phyloP scores from a whole-genome alignment of 2,888 invertebrate species.

The Andrena bicolor region DNA sequence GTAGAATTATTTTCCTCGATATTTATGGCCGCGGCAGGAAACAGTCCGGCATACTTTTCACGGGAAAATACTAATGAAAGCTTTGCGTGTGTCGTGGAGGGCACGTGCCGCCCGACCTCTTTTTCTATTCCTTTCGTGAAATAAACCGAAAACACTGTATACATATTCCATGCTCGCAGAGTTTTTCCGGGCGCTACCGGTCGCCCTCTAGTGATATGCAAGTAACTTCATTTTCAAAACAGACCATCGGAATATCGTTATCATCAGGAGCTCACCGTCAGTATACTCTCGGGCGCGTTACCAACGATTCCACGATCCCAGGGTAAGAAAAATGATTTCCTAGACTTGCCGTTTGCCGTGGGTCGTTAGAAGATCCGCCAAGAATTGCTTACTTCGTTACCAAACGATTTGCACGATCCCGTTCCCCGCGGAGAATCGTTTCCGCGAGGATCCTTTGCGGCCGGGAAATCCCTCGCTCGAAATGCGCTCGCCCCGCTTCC shows the following conservation, averaged over 20 bases:
- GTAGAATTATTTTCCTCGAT: slow-evolving; percentile 43
- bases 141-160: slow-evolving; percentile 33
- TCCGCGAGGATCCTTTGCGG: not conserved
- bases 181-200: not conserved
- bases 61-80: slow-evolving; percentile 39
- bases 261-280: not conserved
- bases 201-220: not conserved
- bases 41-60: slow-evolving; percentile 33
- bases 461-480: not conserved
- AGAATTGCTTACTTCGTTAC: slow-evolving; percentile 25
- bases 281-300: not conserved
- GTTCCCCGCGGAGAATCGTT: not conserved
- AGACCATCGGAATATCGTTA: not conserved
- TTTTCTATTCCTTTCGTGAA: slow-evolving; percentile 35
- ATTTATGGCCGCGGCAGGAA: slow-evolving; percentile 10
- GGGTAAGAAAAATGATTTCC: not conserved
- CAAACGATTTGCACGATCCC: not conserved
- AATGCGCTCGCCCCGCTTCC: not conserved
- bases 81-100: slow-evolving; percentile 9
- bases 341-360: not conserved
- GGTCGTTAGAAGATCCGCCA: not conserved
- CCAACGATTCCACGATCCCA: not conserved
- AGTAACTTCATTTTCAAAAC: slow-evolving; percentile 10
- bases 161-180: slow-evolving; percentile 23
- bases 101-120: slow-evolving; percentile 6